Evolutionary conservation across 2,113 vertebrate species (phyloP).

Genomic region (Pantherophis guttatus): DNA sequence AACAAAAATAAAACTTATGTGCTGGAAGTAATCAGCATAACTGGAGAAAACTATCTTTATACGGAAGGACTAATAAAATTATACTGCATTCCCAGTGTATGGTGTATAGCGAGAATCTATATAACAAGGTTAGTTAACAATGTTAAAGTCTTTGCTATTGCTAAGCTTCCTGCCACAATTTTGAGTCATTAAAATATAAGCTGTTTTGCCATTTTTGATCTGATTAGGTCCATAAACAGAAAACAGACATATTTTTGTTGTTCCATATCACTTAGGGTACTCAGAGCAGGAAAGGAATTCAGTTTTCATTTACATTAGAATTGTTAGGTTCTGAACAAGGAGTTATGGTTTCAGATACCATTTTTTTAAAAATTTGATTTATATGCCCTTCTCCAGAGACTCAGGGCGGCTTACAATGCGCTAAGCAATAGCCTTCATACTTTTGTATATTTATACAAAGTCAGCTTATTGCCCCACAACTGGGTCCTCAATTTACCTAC

Average conservation of each 20-base stretch:
- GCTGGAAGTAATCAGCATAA: conserved; percentile 21
- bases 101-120: conserved; percentile 29
- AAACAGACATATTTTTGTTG: conserved; percentile 20
- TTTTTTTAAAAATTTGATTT: no score
- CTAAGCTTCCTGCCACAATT: conserved; percentile 30
- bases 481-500: no score
- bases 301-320: not conserved
- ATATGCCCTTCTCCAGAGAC: no score
- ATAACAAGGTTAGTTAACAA: conserved; percentile 44
- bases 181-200: conserved; percentile 27
- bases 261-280: not conserved
- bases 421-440: no score
- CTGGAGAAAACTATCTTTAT: conserved; percentile 17
- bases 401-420: no score
- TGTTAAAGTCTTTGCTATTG: conserved; percentile 29
- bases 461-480: no score
- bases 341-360: not conserved
- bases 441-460: no score
- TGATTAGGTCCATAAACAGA: conserved; percentile 22
- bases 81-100: conserved; percentile 1
- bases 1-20: conserved; percentile 9
- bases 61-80: conserved; percentile 22
- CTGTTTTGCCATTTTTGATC: conserved; percentile 1
- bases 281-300: not conserved
- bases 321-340: not conserved